Evolutionary conservation across 2,797 vertebrate genomes (phyloP).

Genomic region (Lophius americanus): DNA sequence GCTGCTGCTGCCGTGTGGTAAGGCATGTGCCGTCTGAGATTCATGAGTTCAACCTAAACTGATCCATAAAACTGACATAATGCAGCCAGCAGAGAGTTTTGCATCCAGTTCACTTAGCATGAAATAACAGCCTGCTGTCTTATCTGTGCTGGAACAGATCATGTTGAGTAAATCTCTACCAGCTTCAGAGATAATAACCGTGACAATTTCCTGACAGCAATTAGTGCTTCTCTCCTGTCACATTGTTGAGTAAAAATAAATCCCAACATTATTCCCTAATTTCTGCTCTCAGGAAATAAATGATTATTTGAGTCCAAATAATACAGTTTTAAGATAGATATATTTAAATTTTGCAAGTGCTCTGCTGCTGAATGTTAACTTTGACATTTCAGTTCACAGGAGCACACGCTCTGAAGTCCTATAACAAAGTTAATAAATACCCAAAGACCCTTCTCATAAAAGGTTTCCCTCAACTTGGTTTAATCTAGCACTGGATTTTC

Average conservation of each 20-base stretch:
- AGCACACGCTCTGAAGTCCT: no score
- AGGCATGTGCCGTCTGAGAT: conserved; percentile 15
- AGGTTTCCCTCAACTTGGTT: no score
- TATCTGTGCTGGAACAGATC: conserved; percentile 27
- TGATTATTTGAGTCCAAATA: conserved; percentile 4
- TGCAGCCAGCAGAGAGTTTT: conserved; percentile 7
- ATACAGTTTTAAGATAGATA: background rate
- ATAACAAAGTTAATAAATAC: no score
- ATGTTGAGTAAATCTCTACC: conserved; percentile 20
- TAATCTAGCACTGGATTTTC: no score
- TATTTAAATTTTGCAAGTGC: no score
- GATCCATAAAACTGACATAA: conserved; percentile 33
- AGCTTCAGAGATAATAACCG: conserved; percentile 29
- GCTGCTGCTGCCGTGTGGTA: conserved; percentile 33
- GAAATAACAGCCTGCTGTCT: conserved; percentile 9
- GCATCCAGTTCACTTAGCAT: conserved; percentile 8
- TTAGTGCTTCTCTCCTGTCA: conserved; percentile 27
- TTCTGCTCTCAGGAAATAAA: background rate
- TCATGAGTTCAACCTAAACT: conserved; percentile 38
- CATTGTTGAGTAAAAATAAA: conserved; percentile 8
- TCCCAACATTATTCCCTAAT: conserved; percentile 10
- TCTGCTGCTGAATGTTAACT: no score
- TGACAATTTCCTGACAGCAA: conserved; percentile 51
- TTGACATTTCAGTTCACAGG: no score
- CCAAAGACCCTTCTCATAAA: no score